phyloP scores from a whole-genome alignment of 2,888 invertebrate species.

The Nasonia oneida region DNA sequence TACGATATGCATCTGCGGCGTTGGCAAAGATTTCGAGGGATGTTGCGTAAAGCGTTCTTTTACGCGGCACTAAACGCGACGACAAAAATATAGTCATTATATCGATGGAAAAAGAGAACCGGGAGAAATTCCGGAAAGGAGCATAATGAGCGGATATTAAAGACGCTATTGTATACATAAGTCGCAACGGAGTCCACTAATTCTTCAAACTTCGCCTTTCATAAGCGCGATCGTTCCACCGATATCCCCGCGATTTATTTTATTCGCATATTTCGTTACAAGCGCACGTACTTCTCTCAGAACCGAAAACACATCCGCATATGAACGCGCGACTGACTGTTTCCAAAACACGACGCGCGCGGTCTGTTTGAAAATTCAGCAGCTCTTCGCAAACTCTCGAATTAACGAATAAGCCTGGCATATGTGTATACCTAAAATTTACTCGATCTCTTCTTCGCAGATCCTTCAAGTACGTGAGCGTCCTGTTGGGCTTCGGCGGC shows the following conservation, averaged over 20 bases:
- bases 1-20: neutral
- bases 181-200: neutral
- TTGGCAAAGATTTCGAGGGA: neutral
- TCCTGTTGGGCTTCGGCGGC: slow-evolving; percentile 90
- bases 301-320: neutral
- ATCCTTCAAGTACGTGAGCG: slow-evolving; percentile 80
- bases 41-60: too few relatives aligned
- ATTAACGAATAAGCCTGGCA: neutral
- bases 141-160: neutral
- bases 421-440: neutral
- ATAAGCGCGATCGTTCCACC: too few relatives aligned
- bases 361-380: neutral
- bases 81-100: neutral
- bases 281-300: neutral
- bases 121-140: neutral
- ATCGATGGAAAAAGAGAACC: neutral
- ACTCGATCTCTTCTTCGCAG: slow-evolving; percentile 62
- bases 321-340: neutral
- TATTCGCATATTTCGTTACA: neutral
- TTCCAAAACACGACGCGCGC: neutral
- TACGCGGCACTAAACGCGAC: neutral
- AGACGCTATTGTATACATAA: neutral
- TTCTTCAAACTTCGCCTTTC: neutral
- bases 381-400: neutral
- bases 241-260: neutral